Evolutionary conservation across 1,140 invertebrate species (phyloP), one percentile per base, ranked within the genome.

Genomic region (Sinella curviseta): DNA sequence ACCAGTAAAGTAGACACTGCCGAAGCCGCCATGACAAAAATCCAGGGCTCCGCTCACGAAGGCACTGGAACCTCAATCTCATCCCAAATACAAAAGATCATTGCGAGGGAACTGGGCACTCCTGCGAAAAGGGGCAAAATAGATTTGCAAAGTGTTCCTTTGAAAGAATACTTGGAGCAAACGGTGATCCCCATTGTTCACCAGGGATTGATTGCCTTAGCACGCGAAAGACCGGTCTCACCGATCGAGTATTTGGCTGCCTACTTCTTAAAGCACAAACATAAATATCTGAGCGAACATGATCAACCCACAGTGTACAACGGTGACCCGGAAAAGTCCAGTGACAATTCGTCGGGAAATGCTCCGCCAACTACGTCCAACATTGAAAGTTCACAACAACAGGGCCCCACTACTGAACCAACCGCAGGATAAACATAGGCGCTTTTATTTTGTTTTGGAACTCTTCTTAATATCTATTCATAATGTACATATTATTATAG

Each of bases 71-170:
- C 67, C 1, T 1, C 57, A 16, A 60, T 77, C 24, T 36, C 77
- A 20, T 70, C 77, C 28, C 77, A 77, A 70, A 77, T 57, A 12
- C 48, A 77, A 65, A 34, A 77, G 26, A 67, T 77, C 34, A 77
- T 77, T 30, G 77, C 36, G 28, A 77, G n/a, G 33, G 77, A 77
- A 36, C 34, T 77, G 78, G 90, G 90, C 60, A 89, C 89, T 73
- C 89, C 90, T 77, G 88, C 90, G 78, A 94, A 95, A 84, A 94
- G 95, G 86, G 90, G 92, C 12, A 89, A 93, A 81, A 91, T 95
- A 1, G 96, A 98, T 89, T 89, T 97, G 34, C 93, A 94, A 84
- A 92, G 94, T 2, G 26, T 78, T 36, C 78, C 78, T 26, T 60
- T 70, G 8, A 28, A 34, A 1, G 60, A 78, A 14, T 78, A 78